These are phyloP conservation scores for Vulpes lagopus DNA, from an alignment of 2,113 vertebrate species.

Conservation along the genomic window DNA sequence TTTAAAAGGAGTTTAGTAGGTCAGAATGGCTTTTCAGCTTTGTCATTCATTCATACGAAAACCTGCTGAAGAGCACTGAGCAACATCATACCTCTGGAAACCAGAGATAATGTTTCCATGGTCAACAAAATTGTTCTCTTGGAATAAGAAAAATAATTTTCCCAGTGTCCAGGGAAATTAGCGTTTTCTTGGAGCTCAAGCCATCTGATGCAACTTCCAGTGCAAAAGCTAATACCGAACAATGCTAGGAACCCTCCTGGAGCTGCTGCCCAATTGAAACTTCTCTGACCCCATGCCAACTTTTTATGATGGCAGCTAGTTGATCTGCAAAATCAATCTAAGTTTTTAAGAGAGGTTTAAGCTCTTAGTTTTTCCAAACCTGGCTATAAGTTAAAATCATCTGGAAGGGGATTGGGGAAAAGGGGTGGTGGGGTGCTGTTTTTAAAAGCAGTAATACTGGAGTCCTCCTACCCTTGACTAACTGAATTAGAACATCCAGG, in stretches of 20 bases:
- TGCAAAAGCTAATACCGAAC: background rate
- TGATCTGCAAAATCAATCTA: constrained; percentile 25
- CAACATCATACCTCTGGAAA: background rate
- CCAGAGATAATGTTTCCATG: background rate
- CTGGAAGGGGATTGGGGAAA: background rate
- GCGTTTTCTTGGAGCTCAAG: background rate
- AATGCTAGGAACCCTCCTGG: background rate
- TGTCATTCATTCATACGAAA: constrained; percentile 47
- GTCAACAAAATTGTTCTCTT: constrained; percentile 43
- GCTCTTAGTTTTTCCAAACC: background rate
- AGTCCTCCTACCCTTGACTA: background rate
- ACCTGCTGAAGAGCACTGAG: constrained; percentile 24
- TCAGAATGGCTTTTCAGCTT: constrained; percentile 46
- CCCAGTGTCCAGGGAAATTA: background rate
- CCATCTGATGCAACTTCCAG: background rate
- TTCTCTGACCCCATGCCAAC: background rate
- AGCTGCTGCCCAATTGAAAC: constrained; percentile 15
- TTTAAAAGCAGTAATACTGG: background rate
- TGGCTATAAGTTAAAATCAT: constrained; percentile 39
- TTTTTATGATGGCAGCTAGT: constrained; percentile 11
- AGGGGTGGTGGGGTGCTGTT: background rate
- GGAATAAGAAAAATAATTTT: constrained; percentile 17
- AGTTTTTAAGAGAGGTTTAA: background rate
- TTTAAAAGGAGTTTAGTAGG: constrained; percentile 37
- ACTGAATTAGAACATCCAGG: background rate